Base-by-base conservation (phyloP, 30 jellyfish, hydroid and myxozoan species). In the Sanderia malayensis region DNA sequence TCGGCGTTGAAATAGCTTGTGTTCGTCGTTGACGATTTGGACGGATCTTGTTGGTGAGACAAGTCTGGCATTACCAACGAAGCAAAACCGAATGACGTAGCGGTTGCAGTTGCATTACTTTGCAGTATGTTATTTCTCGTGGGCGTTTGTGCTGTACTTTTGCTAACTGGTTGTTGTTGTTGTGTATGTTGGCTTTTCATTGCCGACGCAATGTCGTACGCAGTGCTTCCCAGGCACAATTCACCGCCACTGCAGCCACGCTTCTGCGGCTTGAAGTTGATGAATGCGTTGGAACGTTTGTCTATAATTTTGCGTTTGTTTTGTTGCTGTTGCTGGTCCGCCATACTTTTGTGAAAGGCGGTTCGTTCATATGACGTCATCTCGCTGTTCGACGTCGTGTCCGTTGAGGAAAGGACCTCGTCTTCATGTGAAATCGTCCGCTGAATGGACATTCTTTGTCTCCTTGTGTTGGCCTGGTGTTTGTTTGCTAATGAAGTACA, bases 241-340 rank as follows among this genome's bases (percentile, higher is more conserved):
- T 73, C 69, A 23, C 85, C 33, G 0, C 75, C 30, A 65, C 58
- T 73, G 46, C 52, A 24, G 1, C n/a, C n/a, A n/a, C n/a, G n/a
- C n/a, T n/a, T n/a, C n/a, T n/a, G n/a, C n/a, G 85, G 85, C 75
- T 44, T 73, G 67, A 73, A 73, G 58, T 73, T 73, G 74, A 73
- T 73, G 67, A 73, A 44, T 0, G 85, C 85, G 24, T 73, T 53
- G 1, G 85, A 73, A 13, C 85, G 85, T 19, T 73, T 73, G 10
- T 73, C 85, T 29, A 73, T 73, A 31, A 73, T n/a, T 58, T 59
- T 73, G 28, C 58, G 85, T 63, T 73, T 74, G 46, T 58, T 70
- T n/a, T n/a, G n/a, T n/a, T n/a, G n/a, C n/a, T n/a, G n/a, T n/a
- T n/a, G n/a, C n/a, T n/a, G n/a, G n/a, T n/a, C n/a, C n/a, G n/a